Conservation (phyloP, 2,888 invertebrate genomes). For the Gymnocheta viridis region DNA sequence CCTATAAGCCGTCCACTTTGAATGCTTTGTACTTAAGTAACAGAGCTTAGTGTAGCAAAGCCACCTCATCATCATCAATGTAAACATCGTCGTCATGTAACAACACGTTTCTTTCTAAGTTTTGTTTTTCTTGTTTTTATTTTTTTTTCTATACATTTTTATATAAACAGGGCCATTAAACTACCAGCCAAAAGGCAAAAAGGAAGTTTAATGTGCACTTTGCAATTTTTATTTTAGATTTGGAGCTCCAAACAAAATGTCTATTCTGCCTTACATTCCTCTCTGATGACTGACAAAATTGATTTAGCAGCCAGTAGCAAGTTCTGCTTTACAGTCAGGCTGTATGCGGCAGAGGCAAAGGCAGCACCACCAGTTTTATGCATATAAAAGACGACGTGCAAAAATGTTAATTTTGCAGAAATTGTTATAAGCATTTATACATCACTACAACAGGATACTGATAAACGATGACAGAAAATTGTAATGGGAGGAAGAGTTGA, state of each 20-base stretch:
- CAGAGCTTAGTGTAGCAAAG: slow-evolving; percentile 53
- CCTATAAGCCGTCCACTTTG: slow-evolving; percentile 35
- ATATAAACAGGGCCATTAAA: slow-evolving; percentile 61
- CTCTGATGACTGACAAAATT: neutral
- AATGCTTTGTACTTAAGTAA: slow-evolving; percentile 31
- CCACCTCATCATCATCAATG: slow-evolving; percentile 43
- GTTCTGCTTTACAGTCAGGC: slow-evolving; percentile 28
- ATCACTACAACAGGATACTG: slow-evolving; percentile 52
- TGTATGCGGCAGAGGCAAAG: neutral
- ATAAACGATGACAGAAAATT: slow-evolving; percentile 60
- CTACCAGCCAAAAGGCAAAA: slow-evolving; percentile 62
- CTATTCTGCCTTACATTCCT: slow-evolving; percentile 7
- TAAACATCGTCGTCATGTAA: slow-evolving; percentile 56
- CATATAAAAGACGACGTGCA: slow-evolving; percentile 35
- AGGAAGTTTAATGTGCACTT: slow-evolving; percentile 57
- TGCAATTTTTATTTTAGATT: slow-evolving; percentile 47
- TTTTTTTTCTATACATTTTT: neutral
- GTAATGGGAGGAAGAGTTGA: slow-evolving; percentile 57
- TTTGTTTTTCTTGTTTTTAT: neutral
- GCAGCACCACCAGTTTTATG: neutral
- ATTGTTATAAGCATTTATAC: slow-evolving; percentile 31
- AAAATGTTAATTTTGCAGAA: slow-evolving; percentile 61
- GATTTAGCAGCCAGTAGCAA: slow-evolving; percentile 1
- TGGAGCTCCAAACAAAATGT: slow-evolving; percentile 20
- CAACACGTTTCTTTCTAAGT: slow-evolving; percentile 52